Evolutionary conservation across 2,888 invertebrate genomes (phyloP).

Genomic region (Achlya flavicornis): DNA sequence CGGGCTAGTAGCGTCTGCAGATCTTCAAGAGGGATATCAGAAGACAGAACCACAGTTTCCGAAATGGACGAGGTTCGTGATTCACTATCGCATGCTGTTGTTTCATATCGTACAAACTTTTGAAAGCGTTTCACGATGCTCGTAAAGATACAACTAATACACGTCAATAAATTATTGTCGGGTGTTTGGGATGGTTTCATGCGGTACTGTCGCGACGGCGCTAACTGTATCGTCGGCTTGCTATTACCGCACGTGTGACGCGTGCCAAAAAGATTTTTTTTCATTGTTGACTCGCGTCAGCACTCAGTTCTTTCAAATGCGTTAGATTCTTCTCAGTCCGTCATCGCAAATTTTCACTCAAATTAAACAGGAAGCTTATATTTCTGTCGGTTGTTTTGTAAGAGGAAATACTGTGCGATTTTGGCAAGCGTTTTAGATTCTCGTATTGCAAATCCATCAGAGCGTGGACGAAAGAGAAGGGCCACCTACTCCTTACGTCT

Average conservation of each 20-base stretch:
- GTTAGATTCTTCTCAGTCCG: slow-evolving; percentile 57
- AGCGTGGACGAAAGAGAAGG: slow-evolving; percentile 48
- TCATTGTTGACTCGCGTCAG: slow-evolving; percentile 58
- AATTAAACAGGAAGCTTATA: slow-evolving; percentile 51
- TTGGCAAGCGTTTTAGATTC: slow-evolving; percentile 51
- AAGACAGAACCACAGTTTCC: slow-evolving; percentile 86
- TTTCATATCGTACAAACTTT: slow-evolving; percentile 35
- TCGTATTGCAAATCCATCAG: slow-evolving; percentile 48
- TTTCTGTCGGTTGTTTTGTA: slow-evolving; percentile 46
- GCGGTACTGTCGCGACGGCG: slow-evolving; percentile 42
- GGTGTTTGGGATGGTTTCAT: slow-evolving; percentile 51
- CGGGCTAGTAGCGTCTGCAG: slow-evolving; percentile 83
- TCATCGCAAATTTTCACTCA: slow-evolving; percentile 56
- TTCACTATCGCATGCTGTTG: slow-evolving; percentile 38
- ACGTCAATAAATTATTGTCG: slow-evolving; percentile 60
- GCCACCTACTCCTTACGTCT: slow-evolving; percentile 58
- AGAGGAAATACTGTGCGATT: slow-evolving; percentile 41
- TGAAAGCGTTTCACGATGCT: slow-evolving; percentile 44
- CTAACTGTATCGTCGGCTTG: slow-evolving; percentile 49
- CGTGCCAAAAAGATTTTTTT: slow-evolving; percentile 74
- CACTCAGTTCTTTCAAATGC: slow-evolving; percentile 53
- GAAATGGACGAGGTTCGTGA: slow-evolving; percentile 86
- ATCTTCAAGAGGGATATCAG: slow-evolving; percentile 82
- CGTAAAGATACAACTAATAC: slow-evolving; percentile 51
- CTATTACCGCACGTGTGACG: slow-evolving; percentile 50